These are phyloP conservation scores for Capitulum mitella DNA, from an alignment of 2,888 invertebrate genomes.

Conservation along the genomic window DNA sequence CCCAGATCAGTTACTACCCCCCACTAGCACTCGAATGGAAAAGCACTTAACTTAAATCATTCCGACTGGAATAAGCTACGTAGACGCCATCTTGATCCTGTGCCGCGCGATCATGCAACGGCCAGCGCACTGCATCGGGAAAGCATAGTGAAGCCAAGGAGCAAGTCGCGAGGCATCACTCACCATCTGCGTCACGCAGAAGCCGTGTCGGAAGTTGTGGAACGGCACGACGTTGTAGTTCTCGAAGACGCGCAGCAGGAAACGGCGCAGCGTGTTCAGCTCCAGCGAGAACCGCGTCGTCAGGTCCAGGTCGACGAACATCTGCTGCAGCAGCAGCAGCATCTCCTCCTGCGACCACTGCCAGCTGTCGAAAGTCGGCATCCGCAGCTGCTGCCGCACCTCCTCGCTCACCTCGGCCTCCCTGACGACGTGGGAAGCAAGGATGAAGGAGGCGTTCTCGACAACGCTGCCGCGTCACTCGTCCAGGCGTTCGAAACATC, in stretches of 20 bases:
- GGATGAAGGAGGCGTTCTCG: too few relatives aligned
- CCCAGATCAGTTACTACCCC: too few relatives aligned
- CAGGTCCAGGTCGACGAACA: conserved; percentile 71
- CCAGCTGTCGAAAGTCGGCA: conserved; percentile 69
- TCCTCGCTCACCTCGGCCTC: conserved; percentile 57
- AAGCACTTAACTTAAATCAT: too few relatives aligned
- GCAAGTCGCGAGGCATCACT: conserved; percentile 46
- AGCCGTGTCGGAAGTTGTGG: conserved; percentile 79
- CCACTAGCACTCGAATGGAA: too few relatives aligned
- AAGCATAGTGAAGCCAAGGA: too few relatives aligned
- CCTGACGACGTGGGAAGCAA: conserved; percentile 51
- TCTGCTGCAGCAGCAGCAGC: conserved; percentile 65
- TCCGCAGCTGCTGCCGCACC: conserved; percentile 56
- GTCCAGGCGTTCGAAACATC: too few relatives aligned
- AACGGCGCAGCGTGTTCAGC: conserved; percentile 58
- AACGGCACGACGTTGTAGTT: conserved; percentile 80
- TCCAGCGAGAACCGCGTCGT: conserved; percentile 67
- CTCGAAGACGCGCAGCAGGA: conserved; percentile 67
- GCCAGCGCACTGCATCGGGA: too few relatives aligned
- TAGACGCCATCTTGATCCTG: too few relatives aligned
- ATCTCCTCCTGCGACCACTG: conserved; percentile 76
- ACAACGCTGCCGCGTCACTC: too few relatives aligned
- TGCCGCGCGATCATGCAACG: too few relatives aligned
- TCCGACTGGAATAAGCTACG: too few relatives aligned
- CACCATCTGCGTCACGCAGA: conserved; percentile 82